Percentiles rank a stretch among this genome's conserved stretches.
These are phyloP conservation scores for Eptatretus burgeri DNA, from an alignment of 2,113 vertebrate species.

Conservation along the genomic window DNA sequence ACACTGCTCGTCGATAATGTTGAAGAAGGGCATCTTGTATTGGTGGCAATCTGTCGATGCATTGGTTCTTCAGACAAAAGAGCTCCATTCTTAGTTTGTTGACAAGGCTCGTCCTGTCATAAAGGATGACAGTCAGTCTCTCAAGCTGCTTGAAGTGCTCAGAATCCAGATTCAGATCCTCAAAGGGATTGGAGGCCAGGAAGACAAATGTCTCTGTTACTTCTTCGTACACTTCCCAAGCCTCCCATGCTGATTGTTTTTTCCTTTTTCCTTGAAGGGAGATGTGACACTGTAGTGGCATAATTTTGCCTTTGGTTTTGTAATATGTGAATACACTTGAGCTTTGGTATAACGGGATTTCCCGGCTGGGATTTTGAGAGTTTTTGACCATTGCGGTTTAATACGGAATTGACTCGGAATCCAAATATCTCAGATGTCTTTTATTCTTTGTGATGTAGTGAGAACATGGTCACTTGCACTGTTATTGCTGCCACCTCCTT, in stretches of 20 bases:
- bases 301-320: too few relatives aligned
- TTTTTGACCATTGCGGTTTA: too few relatives aligned
- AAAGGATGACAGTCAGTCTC: background rate
- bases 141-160: background rate
- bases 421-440: too few relatives aligned
- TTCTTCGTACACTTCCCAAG: background rate
- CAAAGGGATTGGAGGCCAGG: background rate
- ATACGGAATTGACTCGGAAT: too few relatives aligned
- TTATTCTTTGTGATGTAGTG: too few relatives aligned
- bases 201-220: slow-evolving; percentile 1
- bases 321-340: too few relatives aligned
- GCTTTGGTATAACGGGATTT: too few relatives aligned
- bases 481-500: too few relatives aligned
- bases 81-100: background rate
- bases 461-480: too few relatives aligned
- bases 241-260: background rate
- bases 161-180: background rate
- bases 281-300: background rate
- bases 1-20: background rate
- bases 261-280: background rate
- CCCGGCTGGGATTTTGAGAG: too few relatives aligned
- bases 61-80: background rate
- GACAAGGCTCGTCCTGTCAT: background rate
- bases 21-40: background rate
- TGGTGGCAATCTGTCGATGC: background rate